These are phyloP conservation scores for Buceros bicornis DNA, from an alignment of 2,797 vertebrate genomes.

Conservation along the genomic window DNA sequence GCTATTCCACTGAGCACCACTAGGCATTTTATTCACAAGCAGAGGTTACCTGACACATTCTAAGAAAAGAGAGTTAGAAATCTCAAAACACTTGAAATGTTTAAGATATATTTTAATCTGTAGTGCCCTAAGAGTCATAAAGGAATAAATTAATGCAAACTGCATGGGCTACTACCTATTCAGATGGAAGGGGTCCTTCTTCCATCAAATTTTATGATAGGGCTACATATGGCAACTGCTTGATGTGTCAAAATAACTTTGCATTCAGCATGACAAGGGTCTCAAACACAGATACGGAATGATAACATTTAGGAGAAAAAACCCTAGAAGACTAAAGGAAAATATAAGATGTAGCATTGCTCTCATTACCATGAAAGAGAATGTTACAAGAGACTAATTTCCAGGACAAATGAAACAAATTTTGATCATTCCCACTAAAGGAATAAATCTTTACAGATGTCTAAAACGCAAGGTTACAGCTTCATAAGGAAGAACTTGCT, in stretches of 20 bases:
- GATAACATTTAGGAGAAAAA: background rate
- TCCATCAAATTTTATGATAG: background rate
- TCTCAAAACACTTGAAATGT: background rate
- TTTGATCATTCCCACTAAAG: background rate
- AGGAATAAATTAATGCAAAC: background rate
- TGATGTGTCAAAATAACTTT: conserved; percentile 22
- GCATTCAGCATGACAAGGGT: background rate
- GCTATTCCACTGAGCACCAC: background rate
- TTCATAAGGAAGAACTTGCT: background rate
- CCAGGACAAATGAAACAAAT: background rate
- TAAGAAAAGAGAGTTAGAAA: background rate
- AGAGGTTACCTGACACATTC: background rate
- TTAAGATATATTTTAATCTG: background rate
- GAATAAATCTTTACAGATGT: background rate
- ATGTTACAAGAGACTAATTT: background rate
- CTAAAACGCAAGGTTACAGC: background rate
- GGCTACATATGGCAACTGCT: background rate
- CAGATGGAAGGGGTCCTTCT: background rate
- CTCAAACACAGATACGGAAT: background rate
- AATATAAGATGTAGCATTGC: background rate
- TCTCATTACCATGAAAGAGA: background rate
- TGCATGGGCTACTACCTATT: background rate
- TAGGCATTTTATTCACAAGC: background rate
- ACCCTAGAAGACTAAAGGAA: background rate
- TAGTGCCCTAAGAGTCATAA: background rate